These are phyloP conservation scores for Catocala nupta DNA, from an alignment of 2,888 invertebrate species.

Conservation along the genomic window DNA sequence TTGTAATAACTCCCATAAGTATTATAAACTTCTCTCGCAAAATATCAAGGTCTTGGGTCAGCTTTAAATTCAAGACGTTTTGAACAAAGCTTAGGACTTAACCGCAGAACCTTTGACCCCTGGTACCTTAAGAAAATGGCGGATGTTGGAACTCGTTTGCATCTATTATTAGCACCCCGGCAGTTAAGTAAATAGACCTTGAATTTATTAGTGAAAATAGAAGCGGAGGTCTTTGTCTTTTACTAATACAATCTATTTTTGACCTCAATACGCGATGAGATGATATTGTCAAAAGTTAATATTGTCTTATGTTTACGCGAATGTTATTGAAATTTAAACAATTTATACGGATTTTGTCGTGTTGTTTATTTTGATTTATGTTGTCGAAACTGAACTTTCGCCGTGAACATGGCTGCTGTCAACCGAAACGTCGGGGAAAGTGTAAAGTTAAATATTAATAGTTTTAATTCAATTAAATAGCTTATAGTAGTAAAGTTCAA, in stretches of 20 bases:
- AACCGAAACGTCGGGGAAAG: too few relatives aligned
- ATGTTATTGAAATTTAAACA: too few relatives aligned
- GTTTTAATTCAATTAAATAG: too few relatives aligned
- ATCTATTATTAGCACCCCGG: conserved; percentile 8
- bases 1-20: too few relatives aligned
- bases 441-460: too few relatives aligned
- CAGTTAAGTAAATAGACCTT: conserved; percentile 4
- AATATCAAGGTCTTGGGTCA: neutral
- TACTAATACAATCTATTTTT: neutral
- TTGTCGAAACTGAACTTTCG: too few relatives aligned
- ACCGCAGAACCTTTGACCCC: conserved; percentile 7
- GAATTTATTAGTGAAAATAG: neutral
- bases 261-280: neutral
- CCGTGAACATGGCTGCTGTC: too few relatives aligned
- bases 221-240: conserved; percentile 1
- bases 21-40: neutral
- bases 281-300: neutral
- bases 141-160: conserved; percentile 10
- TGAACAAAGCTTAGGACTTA: conserved; percentile 7
- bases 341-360: too few relatives aligned
- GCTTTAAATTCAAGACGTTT: conserved; percentile 8
- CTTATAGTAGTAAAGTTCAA: too few relatives aligned
- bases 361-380: too few relatives aligned
- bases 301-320: too few relatives aligned
- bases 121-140: conserved; percentile 4